A percentile compares a stretch with the other conserved stretches of the same genome.
Evolutionary conservation across 2,888 invertebrate genomes (phyloP).

Genomic region (Clistopyga incitator): DNA sequence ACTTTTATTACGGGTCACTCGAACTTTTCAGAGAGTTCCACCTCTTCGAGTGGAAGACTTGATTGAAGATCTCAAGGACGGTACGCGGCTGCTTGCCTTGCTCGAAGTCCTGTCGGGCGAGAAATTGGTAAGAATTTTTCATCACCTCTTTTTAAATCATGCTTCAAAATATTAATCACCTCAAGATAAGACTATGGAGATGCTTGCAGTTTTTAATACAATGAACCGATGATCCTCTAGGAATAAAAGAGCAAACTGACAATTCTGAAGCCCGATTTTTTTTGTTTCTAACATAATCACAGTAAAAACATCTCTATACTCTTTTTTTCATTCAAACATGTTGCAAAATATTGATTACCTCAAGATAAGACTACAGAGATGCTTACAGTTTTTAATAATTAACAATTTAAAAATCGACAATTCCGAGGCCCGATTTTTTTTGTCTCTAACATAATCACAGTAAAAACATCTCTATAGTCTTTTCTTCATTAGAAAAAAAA

Average conservation of each 20-base stretch:
- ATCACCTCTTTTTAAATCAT: background rate
- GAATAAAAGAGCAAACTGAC: background rate
- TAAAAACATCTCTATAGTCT: too few relatives aligned
- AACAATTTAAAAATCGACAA: too few relatives aligned
- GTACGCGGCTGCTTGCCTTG: conserved; percentile 95
- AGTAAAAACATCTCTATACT: too few relatives aligned
- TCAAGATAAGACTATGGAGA: background rate
- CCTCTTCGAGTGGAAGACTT: conserved; percentile 96
- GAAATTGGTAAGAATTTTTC: conserved; percentile 90
- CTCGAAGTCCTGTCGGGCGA: conserved; percentile 98
- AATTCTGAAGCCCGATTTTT: too few relatives aligned
- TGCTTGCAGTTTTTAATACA: background rate
- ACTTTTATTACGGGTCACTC: conserved; percentile 17
- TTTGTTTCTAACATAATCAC: too few relatives aligned
- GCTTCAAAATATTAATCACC: too few relatives aligned
- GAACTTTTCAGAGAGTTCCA: conserved; percentile 91
- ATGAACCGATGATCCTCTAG: too few relatives aligned
- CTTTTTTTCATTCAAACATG: background rate
- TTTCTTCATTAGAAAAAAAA: conserved; percentile 1
- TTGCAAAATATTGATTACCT: too few relatives aligned
- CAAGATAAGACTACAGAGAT: background rate
- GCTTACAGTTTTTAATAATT: background rate
- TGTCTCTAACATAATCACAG: too few relatives aligned
- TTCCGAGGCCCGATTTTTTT: too few relatives aligned
- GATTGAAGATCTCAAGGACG: conserved; percentile 98